Conservation (phyloP, 2,888 invertebrate genomes). For the Coleophora deauratella region DNA sequence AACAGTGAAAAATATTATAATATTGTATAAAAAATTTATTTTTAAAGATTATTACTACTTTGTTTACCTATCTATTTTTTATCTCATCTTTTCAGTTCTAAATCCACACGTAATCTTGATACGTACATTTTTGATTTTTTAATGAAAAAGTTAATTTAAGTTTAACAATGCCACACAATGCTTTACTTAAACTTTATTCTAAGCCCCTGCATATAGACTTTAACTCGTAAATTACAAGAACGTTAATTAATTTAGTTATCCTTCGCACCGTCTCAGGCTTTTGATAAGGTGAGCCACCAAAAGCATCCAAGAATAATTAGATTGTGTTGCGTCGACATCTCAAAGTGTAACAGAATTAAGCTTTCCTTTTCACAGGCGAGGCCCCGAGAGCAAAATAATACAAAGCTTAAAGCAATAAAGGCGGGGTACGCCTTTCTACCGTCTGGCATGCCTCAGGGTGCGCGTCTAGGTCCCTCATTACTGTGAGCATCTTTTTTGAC, state of each 20-base stretch:
- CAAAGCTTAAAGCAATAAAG: constrained; percentile 67
- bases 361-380: constrained; percentile 62
- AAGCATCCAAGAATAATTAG: constrained; percentile 60
- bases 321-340: constrained; percentile 69
- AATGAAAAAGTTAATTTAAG: too few relatives aligned
- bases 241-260: constrained; percentile 39
- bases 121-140: too few relatives aligned
- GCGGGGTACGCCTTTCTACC: constrained; percentile 26
- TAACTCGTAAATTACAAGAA: constrained; percentile 15
- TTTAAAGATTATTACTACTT: too few relatives aligned
- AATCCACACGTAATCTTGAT: too few relatives aligned
- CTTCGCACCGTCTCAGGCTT: constrained; percentile 45
- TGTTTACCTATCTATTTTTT: too few relatives aligned
- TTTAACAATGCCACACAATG: too few relatives aligned
- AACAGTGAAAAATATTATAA: too few relatives aligned
- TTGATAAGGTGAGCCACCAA: constrained; percentile 59
- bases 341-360: constrained; percentile 72
- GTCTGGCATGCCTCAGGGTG: constrained; percentile 54
- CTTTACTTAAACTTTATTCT: too few relatives aligned
- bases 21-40: too few relatives aligned
- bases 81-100: too few relatives aligned
- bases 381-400: constrained; percentile 65
- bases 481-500: constrained; percentile 41
- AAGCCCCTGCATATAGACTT: too few relatives aligned
- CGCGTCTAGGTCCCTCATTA: constrained; percentile 47